These are phyloP conservation scores for Chrysolina haemoptera DNA, from an alignment of 2,888 invertebrate genomes.

Conservation along the genomic window DNA sequence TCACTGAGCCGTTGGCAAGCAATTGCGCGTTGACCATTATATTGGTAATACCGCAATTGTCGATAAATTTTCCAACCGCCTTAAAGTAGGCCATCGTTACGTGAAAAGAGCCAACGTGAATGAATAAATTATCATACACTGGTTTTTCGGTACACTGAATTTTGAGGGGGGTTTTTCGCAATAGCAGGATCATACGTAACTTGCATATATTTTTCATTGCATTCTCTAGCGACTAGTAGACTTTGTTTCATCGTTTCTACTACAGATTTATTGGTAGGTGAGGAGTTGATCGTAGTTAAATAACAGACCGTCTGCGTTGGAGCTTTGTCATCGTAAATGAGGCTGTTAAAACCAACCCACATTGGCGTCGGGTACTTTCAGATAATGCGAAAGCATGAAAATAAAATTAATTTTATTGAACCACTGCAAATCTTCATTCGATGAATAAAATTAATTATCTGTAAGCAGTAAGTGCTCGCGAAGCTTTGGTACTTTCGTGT, in stretches of 20 bases:
- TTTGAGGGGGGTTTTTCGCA: background rate
- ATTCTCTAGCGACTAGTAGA: background rate
- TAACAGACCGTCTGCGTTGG: slow-evolving; percentile 3
- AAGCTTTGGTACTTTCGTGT: too few species aligned
- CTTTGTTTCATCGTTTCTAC: background rate
- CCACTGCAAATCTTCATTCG: too few species aligned
- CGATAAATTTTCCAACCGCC: slow-evolving; percentile 19
- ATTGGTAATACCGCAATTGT: slow-evolving; percentile 10
- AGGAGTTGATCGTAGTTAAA: slow-evolving; percentile 16
- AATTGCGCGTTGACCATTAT: slow-evolving; percentile 26
- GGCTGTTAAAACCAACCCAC: slow-evolving; percentile 6
- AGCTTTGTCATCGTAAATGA: background rate
- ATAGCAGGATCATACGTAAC: slow-evolving; percentile 12
- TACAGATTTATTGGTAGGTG: background rate
- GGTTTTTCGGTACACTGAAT: background rate
- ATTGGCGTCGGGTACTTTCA: background rate
- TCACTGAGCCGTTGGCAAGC: slow-evolving; percentile 22
- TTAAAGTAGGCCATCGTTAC: background rate
- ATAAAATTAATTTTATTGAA: too few species aligned
- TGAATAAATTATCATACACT: background rate
- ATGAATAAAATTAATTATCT: too few species aligned
- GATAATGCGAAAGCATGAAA: background rate
- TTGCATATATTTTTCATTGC: slow-evolving; percentile 7
- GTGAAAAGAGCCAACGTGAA: slow-evolving; percentile 24
- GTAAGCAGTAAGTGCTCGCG: too few species aligned